A percentile compares a stretch with the other conserved stretches of the same genome.
Conservation (phyloP, 2,113 vertebrate species). For the Phaethornis superciliosus region DNA sequence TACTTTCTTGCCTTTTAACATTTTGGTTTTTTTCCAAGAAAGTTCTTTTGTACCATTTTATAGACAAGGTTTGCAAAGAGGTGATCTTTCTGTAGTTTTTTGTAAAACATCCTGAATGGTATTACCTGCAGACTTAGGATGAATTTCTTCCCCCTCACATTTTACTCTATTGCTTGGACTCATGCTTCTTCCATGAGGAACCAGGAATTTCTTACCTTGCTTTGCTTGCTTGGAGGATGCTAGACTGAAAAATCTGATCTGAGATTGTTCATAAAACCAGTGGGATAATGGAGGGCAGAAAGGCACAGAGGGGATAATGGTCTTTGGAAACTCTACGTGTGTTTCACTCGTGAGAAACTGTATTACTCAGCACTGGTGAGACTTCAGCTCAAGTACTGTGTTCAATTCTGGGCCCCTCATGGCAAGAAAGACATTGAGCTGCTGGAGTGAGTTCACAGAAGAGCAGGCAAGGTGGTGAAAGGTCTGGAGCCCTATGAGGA, state of each 20-base stretch:
- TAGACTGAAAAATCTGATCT: background rate
- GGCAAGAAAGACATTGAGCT: too few species aligned
- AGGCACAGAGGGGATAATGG: fast-evolving
- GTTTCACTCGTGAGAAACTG: background rate
- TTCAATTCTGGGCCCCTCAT: too few species aligned
- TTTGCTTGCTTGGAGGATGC: background rate
- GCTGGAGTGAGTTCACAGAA: too few species aligned
- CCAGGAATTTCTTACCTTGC: background rate
- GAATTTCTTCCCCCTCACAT: background rate
- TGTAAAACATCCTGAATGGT: background rate
- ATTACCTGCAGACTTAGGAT: background rate
- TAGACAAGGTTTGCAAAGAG: background rate
- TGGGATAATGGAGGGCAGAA: background rate
- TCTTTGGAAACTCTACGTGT: background rate
- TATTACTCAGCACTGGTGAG: too few species aligned
- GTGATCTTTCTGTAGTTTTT: background rate
- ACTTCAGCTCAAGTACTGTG: too few species aligned
- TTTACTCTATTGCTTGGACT: background rate
- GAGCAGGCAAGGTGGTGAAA: too few species aligned
- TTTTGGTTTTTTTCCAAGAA: background rate
- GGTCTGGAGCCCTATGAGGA: too few species aligned
- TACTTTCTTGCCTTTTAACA: background rate
- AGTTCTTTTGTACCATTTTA: fast-evolving
- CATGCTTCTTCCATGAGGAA: background rate
- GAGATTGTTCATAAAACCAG: background rate